Evolutionary conservation across 2,888 invertebrate species (phyloP).

Genomic region (Tipula lateralis): DNA sequence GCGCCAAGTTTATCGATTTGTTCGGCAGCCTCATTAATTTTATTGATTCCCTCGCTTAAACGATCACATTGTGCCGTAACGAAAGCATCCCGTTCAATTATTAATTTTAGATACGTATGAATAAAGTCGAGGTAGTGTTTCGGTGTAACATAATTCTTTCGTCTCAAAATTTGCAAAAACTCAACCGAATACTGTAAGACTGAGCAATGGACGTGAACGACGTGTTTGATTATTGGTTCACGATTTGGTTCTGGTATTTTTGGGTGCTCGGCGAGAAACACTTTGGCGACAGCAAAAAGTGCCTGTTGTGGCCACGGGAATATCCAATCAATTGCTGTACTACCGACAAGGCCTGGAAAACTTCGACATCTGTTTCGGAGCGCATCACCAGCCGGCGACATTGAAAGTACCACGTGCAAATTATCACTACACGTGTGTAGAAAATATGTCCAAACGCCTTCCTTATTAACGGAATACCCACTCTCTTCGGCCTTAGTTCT

Average conservation of each 20-base stretch:
- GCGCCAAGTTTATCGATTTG: constrained; percentile 75
- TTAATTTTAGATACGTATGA: constrained; percentile 66
- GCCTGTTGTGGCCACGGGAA: constrained; percentile 92
- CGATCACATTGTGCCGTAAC: constrained; percentile 45
- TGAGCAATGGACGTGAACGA: constrained; percentile 78
- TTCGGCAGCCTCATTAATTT: constrained; percentile 78
- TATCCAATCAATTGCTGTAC: constrained; percentile 90
- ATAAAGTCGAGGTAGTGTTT: constrained; percentile 89
- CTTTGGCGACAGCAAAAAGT: constrained; percentile 77
- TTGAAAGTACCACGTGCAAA: constrained; percentile 82
- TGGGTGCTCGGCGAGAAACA: constrained; percentile 69
- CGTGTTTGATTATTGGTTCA: constrained; percentile 70
- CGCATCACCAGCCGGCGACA: constrained; percentile 82
- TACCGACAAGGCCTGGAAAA: constrained; percentile 89
- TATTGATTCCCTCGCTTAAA: constrained; percentile 45
- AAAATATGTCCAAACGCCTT: constrained; percentile 82
- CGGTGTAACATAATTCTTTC: constrained; percentile 85
- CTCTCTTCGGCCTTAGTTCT: constrained; percentile 65
- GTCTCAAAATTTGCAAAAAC: constrained; percentile 66
- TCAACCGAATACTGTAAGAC: constrained; percentile 67
- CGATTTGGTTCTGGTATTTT: constrained; percentile 62
- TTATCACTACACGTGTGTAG: constrained; percentile 72
- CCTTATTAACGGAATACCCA: constrained; percentile 69
- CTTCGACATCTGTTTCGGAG: constrained; percentile 79
- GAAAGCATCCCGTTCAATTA: constrained; percentile 51